A percentile compares a stretch with the other conserved stretches of the same genome.
phyloP scores from a whole-genome alignment of 2,797 vertebrate genomes.

The Coccyzus lansbergi region DNA sequence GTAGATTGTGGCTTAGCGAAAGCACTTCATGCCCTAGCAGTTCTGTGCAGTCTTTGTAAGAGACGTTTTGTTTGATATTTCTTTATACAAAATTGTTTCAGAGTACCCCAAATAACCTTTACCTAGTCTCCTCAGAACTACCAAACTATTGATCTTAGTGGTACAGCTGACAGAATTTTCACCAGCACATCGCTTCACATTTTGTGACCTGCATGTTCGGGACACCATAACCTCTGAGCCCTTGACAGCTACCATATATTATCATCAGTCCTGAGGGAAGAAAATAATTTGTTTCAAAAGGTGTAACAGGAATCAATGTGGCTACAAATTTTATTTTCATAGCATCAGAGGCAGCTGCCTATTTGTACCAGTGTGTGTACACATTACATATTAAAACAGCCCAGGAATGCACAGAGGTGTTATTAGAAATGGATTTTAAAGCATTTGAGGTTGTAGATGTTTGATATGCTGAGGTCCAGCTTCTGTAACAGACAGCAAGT shows the following conservation, averaged over 20 bases:
- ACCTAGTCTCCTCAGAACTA: neutral
- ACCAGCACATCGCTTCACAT: neutral
- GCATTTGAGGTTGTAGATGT: neutral
- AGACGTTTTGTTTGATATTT: neutral
- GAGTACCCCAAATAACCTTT: neutral
- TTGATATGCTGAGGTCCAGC: neutral
- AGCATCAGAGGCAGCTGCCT: neutral
- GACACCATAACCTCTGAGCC: constrained; percentile 21
- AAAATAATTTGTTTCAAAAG: neutral
- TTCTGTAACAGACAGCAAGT: neutral
- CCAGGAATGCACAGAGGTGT: neutral
- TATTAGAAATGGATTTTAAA: constrained; percentile 29
- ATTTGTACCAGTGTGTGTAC: neutral
- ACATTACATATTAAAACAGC: neutral
- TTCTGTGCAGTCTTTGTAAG: neutral
- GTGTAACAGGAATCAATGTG: neutral
- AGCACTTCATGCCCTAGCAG: neutral
- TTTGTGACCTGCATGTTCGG: neutral
- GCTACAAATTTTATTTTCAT: neutral
- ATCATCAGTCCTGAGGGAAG: neutral
- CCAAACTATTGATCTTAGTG: neutral
- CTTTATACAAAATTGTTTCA: neutral
- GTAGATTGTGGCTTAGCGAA: neutral
- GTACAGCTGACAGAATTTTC: neutral
- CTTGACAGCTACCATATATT: neutral